Evolutionary conservation across 1,140 invertebrate species (phyloP).

Genomic region (Bombus turneri): DNA sequence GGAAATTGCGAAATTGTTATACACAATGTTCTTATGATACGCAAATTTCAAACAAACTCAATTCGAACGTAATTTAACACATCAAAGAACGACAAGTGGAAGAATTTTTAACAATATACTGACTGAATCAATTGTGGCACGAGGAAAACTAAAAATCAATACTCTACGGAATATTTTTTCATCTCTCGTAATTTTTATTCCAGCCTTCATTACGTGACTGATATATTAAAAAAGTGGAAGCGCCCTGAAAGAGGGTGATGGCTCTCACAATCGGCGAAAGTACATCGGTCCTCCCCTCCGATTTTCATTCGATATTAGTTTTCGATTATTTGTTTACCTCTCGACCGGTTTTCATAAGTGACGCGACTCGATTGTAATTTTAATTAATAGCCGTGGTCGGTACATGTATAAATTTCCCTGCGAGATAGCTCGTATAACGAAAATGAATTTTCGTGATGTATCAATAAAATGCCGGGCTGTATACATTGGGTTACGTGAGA

Average conservation of each 20-base stretch:
- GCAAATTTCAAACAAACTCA: neutral
- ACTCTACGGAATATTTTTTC: neutral
- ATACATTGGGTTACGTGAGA: too few relatives aligned
- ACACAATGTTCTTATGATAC: neutral
- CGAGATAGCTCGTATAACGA: neutral
- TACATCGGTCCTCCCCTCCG: too few relatives aligned
- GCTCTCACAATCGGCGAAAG: neutral
- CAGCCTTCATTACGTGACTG: neutral
- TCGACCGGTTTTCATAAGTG: neutral
- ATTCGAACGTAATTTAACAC: neutral
- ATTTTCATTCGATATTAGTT: neutral
- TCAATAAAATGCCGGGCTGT: neutral
- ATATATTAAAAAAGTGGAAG: neutral
- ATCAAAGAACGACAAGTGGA: neutral
- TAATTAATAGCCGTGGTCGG: neutral
- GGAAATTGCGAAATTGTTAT: neutral
- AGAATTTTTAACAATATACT: too few relatives aligned
- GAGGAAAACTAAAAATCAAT: neutral
- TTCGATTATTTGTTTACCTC: neutral
- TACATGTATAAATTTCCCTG: neutral
- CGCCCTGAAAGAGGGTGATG: neutral
- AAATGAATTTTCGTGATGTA: neutral
- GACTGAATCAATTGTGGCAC: neutral
- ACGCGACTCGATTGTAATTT: conserved; percentile 19
- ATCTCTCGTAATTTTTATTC: neutral